These are phyloP conservation scores for Pelusios castaneus DNA, from an alignment of 2,113 vertebrate genomes.

Conservation along the genomic window DNA sequence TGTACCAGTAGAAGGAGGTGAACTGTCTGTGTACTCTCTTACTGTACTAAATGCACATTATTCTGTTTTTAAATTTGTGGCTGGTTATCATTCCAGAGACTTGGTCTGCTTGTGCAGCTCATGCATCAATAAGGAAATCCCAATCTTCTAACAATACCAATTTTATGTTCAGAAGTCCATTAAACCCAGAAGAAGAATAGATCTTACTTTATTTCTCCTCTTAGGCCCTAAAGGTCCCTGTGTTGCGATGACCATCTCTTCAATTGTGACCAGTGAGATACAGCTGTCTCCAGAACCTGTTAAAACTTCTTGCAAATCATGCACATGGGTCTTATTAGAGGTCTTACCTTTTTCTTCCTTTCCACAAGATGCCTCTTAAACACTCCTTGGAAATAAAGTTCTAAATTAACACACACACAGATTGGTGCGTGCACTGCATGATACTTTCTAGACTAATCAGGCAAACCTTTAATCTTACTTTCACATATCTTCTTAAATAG, in stretches of 20 bases:
- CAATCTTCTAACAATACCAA: background rate
- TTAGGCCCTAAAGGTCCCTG: background rate
- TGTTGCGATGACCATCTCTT: background rate
- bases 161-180: too few relatives aligned
- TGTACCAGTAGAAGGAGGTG: background rate
- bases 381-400: background rate
- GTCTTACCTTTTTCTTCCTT: background rate
- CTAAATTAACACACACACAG: background rate
- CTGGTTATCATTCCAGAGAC: background rate
- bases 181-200: background rate
- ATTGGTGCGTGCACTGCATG: background rate
- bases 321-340: background rate
- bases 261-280: background rate
- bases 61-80: background rate
- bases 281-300: background rate
- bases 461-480: background rate
- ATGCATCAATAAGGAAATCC: background rate
- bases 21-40: accelerated
- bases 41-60: too few relatives aligned
- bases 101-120: background rate
- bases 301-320: background rate
- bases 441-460: background rate
- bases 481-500: background rate
- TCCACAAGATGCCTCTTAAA: background rate
- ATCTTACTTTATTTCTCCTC: background rate